Percentiles rank a stretch among this genome's conserved stretches.
These are phyloP conservation scores for Chiroxiphia lanceolata DNA, from an alignment of 2,797 vertebrate genomes.

Conservation along the genomic window DNA sequence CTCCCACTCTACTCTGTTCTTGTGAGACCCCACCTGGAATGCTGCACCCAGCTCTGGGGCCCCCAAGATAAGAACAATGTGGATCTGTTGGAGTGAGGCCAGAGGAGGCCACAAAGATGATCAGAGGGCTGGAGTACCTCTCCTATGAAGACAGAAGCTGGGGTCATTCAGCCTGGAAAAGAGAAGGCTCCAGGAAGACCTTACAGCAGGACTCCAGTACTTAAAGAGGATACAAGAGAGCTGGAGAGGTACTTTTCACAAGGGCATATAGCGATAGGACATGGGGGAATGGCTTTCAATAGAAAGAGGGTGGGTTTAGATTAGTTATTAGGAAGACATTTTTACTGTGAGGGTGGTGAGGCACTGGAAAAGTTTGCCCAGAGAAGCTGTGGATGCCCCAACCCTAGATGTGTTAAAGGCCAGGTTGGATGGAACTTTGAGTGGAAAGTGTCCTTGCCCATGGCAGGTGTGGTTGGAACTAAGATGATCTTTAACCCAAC, in stretches of 20 bases:
- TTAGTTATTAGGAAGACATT: not conserved
- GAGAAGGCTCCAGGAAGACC: not conserved
- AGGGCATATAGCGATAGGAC: fast-evolving
- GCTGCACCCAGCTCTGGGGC: not conserved
- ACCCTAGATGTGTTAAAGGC: not conserved
- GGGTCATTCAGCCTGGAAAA: fast-evolving
- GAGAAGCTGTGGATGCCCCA: not conserved
- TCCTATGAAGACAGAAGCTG: not conserved
- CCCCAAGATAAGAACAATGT: fast-evolving
- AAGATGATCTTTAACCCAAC: not conserved
- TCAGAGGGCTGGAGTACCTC: not conserved
- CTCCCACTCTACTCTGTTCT: not conserved
- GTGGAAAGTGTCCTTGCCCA: not conserved
- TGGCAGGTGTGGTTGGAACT: not conserved
- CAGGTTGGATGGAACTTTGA: not conserved
- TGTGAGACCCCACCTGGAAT: not conserved
- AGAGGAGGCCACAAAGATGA: not conserved
- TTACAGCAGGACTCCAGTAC: not conserved
- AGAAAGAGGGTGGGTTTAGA: not conserved
- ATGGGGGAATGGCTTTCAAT: not conserved
- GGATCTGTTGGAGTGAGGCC: not conserved
- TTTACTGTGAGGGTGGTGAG: not conserved
- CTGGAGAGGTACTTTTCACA: not conserved
- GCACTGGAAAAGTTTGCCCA: not conserved
- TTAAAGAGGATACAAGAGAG: not conserved